Evolutionary conservation across 1,140 invertebrate genomes (phyloP).

Genomic region (Oryzaephilus surinamensis): DNA sequence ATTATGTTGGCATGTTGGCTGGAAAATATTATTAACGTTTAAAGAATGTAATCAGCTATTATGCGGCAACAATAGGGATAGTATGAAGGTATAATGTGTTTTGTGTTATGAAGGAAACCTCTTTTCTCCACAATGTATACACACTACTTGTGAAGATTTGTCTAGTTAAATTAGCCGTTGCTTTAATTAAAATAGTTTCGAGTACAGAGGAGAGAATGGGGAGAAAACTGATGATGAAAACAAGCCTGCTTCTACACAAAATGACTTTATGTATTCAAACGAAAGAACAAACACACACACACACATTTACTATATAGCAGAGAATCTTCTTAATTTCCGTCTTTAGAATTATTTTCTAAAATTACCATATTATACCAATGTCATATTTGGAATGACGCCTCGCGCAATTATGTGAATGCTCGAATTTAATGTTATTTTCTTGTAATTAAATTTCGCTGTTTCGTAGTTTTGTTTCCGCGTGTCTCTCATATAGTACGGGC

Average conservation of each 20-base stretch:
- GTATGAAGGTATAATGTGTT: constrained; percentile 1
- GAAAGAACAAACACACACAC: no score
- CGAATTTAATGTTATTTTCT: constrained; percentile 8
- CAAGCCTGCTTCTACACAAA: constrained; percentile 12
- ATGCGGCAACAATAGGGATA: constrained; percentile 15
- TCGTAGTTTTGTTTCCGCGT: constrained; percentile 4
- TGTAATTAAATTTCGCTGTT: constrained; percentile 11
- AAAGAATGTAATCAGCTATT: constrained; percentile 12
- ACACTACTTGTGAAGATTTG: constrained; percentile 25
- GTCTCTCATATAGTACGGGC: no score
- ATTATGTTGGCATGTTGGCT: no score
- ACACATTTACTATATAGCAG: constrained; percentile 12
- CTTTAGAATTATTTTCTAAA: constrained; percentile 21
- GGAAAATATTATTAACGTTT: no score
- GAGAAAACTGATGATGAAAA: constrained; percentile 27
- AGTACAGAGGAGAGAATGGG: no score
- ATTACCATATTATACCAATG: constrained; percentile 17
- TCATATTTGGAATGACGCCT: constrained; percentile 12
- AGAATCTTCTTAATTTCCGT: constrained; percentile 23
- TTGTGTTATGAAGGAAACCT: constrained; percentile 8
- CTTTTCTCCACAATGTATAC: constrained; percentile 15
- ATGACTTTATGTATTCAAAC: constrained; percentile 19
- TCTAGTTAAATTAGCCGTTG: constrained; percentile 31
- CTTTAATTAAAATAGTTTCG: constrained; percentile 30
- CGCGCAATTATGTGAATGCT: constrained; percentile 8